Percentiles rank a stretch among this genome's conserved stretches.
phyloP scores from a whole-genome alignment of 2,888 invertebrate genomes.

The Caenorhabditis doughertyi region DNA sequence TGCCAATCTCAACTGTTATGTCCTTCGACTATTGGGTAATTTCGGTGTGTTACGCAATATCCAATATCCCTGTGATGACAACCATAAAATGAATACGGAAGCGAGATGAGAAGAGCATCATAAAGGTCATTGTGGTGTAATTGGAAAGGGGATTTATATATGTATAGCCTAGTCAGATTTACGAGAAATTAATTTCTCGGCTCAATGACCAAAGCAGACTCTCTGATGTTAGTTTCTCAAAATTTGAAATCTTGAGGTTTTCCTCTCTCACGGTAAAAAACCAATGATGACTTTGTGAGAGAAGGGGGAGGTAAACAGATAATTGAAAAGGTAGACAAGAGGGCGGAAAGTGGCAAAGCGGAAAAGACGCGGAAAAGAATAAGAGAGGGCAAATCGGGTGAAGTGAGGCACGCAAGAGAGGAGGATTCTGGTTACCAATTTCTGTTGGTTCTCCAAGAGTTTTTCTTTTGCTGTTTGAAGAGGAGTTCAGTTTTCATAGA shows the following conservation, averaged over 20 bases:
- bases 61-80: conserved; percentile 30
- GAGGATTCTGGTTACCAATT: conserved; percentile 39
- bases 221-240: no score
- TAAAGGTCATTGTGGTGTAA: conserved; percentile 2
- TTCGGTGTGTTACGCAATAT: conserved; percentile 44
- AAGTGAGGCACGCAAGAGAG: conserved; percentile 24
- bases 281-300: background rate
- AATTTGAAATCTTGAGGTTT: no score
- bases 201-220: no score
- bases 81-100: conserved; percentile 21
- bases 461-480: no score
- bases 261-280: background rate
- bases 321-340: conserved; percentile 37
- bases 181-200: no score
- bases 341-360: conserved; percentile 55
- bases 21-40: conserved; percentile 27
- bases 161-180: no score
- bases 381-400: conserved; percentile 31
- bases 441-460: background rate
- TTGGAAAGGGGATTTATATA: no score
- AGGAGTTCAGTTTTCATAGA: no score
- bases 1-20: conserved; percentile 9
- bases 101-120: background rate
- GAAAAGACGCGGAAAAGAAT: conserved; percentile 13
- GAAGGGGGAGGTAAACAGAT: conserved; percentile 7